A percentile compares a stretch with the other conserved stretches of the same genome.
These are phyloP conservation scores for Circaetus gallicus DNA, from an alignment of 2,113 vertebrate species.

Conservation along the genomic window DNA sequence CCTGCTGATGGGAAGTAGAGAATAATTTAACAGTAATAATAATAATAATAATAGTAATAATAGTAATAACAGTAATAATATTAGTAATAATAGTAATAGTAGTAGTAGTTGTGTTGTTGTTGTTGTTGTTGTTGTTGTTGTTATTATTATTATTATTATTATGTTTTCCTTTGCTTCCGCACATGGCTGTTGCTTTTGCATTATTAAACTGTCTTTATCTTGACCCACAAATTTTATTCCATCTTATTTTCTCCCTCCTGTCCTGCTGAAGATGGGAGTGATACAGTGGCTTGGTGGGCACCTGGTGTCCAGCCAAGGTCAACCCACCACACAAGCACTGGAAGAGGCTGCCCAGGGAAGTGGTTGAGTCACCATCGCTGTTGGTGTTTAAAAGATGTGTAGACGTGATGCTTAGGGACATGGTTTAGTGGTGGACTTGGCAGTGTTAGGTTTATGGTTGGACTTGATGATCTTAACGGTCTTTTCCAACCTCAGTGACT, in stretches of 20 bases:
- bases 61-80: too few species aligned
- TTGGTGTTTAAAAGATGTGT: background rate
- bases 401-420: background rate
- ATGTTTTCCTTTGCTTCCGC: background rate
- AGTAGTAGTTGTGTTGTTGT: too few species aligned
- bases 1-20: background rate
- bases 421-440: background rate
- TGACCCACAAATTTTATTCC: background rate
- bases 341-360: background rate
- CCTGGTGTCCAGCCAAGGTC: background rate
- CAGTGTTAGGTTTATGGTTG: accelerated
- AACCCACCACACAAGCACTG: background rate
- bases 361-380: background rate
- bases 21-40: background rate
- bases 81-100: too few species aligned
- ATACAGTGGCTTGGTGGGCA: background rate
- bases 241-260: background rate
- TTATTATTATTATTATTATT: too few species aligned
- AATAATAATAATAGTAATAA: too few species aligned
- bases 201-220: background rate
- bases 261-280: background rate
- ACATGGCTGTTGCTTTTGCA: background rate
- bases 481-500: background rate
- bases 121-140: too few species aligned
- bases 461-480: accelerated